These are phyloP conservation scores for Acarapis woodi DNA, from an alignment of 1,140 invertebrate genomes.

Conservation along the genomic window DNA sequence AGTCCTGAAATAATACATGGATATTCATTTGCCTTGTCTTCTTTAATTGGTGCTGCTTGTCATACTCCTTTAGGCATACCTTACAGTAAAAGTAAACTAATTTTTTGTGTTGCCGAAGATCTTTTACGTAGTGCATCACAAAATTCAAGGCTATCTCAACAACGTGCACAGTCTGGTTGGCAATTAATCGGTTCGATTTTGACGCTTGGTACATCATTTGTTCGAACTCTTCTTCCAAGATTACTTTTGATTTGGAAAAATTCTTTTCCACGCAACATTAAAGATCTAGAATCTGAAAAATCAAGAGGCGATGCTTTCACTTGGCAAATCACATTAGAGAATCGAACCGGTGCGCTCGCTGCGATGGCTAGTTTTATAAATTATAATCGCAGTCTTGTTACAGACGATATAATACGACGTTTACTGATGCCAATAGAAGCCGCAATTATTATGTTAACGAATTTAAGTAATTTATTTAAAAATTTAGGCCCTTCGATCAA, in stretches of 20 bases:
- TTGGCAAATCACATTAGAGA: conserved; percentile 87
- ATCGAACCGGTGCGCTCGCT: conserved; percentile 73
- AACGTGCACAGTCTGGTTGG: conserved; percentile 89
- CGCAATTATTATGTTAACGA: conserved; percentile 67
- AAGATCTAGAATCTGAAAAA: conserved; percentile 88
- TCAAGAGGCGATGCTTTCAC: conserved; percentile 89
- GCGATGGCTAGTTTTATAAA: conserved; percentile 74
- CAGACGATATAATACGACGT: conserved; percentile 60
- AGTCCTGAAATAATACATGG: conserved; percentile 76
- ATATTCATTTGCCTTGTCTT: conserved; percentile 72
- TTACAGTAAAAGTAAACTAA: conserved; percentile 74
- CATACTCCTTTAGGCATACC: conserved; percentile 78
- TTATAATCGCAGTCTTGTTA: conserved; percentile 63
- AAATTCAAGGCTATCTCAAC: conserved; percentile 72
- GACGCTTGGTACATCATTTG: conserved; percentile 64
- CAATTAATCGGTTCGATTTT: conserved; percentile 82
- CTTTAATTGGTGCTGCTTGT: conserved; percentile 63
- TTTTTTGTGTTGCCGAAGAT: conserved; percentile 91
- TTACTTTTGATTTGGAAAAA: conserved; percentile 89
- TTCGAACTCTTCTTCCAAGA: conserved; percentile 54
- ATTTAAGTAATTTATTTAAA: conserved; percentile 54
- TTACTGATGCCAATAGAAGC: conserved; percentile 71
- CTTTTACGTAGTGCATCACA: conserved; percentile 81
- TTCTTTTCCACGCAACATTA: conserved; percentile 77
- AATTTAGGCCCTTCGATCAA: conserved; percentile 75